Conservation (phyloP, 2,797 vertebrate genomes). For the Cheirogaleus major region DNA sequence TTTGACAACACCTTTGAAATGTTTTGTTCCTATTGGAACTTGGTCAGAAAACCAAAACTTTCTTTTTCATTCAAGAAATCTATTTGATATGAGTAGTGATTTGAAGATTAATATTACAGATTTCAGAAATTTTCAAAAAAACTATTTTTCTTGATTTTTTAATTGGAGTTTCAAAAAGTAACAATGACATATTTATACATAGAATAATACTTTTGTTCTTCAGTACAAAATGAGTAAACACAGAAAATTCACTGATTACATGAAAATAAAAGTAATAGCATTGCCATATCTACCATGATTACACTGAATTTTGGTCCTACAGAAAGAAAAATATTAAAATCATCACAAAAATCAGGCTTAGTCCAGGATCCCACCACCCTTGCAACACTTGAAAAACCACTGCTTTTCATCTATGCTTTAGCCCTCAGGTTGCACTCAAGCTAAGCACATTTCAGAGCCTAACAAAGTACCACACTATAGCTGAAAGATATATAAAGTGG, state of each 20-base stretch:
- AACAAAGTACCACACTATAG: background rate
- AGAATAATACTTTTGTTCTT: background rate
- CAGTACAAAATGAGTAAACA: background rate
- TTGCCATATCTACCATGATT: background rate
- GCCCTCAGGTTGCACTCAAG: constrained; percentile 16
- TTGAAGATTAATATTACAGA: background rate
- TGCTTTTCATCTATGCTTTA: background rate
- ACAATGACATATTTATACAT: background rate
- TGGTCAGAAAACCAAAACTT: background rate
- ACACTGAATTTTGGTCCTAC: background rate
- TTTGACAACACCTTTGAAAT: background rate
- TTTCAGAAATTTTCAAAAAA: background rate
- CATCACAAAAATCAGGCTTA: constrained; percentile 2
- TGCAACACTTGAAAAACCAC: background rate
- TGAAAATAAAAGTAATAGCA: background rate
- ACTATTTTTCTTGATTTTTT: background rate
- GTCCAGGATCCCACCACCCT: background rate
- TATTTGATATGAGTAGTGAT: background rate
- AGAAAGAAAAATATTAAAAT: constrained; percentile 49
- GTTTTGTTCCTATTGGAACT: background rate
- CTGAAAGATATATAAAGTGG: background rate
- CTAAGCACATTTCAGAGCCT: constrained; percentile 26
- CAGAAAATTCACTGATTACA: background rate
- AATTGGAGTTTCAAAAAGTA: background rate
- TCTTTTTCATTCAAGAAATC: background rate